Percentiles rank a stretch among this genome's conserved stretches.
Conservation (phyloP, 1,140 invertebrate species). For the Lepidurus apus region DNA sequence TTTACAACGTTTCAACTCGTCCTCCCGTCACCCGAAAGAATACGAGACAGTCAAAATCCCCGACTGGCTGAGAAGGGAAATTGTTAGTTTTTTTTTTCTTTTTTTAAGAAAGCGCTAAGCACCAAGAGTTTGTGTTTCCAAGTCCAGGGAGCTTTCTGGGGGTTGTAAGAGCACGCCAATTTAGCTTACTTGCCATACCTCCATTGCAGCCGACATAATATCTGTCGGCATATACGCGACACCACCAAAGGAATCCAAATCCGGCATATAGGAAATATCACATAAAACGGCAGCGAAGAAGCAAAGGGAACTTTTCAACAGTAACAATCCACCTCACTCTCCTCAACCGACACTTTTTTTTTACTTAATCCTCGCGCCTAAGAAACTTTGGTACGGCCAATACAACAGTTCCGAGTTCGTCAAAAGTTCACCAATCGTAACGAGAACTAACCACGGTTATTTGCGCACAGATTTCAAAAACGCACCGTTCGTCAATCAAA, state of each 20-base stretch:
- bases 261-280: conserved; percentile 32
- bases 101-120: background rate
- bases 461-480: too few species aligned
- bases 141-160: background rate
- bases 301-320: background rate
- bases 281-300: conserved; percentile 17
- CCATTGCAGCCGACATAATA: conserved; percentile 35
- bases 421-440: too few species aligned
- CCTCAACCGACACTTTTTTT: background rate
- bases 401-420: too few species aligned
- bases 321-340: background rate
- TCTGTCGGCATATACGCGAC: conserved; percentile 35
- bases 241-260: conserved; percentile 33
- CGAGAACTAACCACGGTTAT: too few species aligned
- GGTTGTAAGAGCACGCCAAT: background rate
- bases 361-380: too few species aligned
- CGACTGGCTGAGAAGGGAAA: background rate
- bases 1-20: background rate
- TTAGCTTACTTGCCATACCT: conserved; percentile 29
- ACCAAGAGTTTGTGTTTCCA: background rate
- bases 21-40: background rate
- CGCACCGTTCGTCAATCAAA: too few species aligned
- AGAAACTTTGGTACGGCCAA: too few species aligned
- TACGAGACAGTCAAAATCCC: background rate
- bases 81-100: background rate